phyloP scores from a whole-genome alignment of 2,797 vertebrate species.

The Anabas testudineus region DNA sequence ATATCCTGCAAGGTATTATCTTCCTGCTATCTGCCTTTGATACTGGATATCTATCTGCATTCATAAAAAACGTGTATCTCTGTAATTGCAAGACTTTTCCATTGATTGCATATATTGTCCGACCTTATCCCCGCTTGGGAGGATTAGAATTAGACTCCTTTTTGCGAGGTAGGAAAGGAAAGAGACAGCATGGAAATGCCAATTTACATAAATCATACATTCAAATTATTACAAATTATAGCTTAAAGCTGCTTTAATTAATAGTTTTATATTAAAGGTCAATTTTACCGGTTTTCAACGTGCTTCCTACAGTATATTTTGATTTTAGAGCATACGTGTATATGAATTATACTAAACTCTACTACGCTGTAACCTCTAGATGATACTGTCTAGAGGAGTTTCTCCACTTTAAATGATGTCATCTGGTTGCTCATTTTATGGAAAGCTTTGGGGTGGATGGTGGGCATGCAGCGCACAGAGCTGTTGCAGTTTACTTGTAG shows the following conservation, averaged over 20 bases:
- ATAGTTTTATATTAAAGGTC: not conserved
- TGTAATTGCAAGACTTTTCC: constrained; percentile 2
- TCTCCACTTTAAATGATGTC: no score
- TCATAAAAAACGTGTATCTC: not conserved
- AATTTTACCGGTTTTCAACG: no score
- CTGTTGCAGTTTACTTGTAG: no score
- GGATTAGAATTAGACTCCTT: not conserved
- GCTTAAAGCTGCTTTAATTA: not conserved
- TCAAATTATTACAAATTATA: not conserved
- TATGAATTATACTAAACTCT: no score
- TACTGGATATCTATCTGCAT: constrained; percentile 16
- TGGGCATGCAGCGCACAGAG: no score
- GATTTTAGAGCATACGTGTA: no score
- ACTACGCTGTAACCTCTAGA: no score
- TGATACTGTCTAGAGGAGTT: no score
- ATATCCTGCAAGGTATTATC: constrained; percentile 35
- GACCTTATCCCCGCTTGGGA: no score
- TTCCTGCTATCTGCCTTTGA: constrained; percentile 9
- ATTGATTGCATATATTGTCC: constrained; percentile 6
- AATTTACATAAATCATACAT: not conserved
- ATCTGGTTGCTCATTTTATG: no score
- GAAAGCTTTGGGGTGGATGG: no score
- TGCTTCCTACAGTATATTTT: no score
- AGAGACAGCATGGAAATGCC: not conserved
- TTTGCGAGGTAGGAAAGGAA: not conserved